phyloP scores from a whole-genome alignment of 2,888 invertebrate genomes.

The Gryllus longicercus region DNA sequence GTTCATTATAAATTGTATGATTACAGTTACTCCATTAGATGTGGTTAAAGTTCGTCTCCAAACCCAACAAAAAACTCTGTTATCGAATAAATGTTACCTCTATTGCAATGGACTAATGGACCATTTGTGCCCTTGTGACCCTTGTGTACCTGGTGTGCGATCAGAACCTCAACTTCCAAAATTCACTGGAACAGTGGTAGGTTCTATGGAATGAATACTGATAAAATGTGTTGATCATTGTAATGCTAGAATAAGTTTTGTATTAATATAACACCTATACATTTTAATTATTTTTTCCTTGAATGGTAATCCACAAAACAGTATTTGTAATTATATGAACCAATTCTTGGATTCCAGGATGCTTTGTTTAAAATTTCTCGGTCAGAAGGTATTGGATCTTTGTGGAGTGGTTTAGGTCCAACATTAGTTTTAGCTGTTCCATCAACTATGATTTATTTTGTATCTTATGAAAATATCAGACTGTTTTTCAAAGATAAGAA shows the following conservation, averaged over 20 bases:
- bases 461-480: constrained; percentile 88
- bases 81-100: constrained; percentile 84
- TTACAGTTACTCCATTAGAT: constrained; percentile 92
- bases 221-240: no score
- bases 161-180: constrained; percentile 47
- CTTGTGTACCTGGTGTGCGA: constrained; percentile 48
- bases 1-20: constrained; percentile 42
- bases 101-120: constrained; percentile 99
- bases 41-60: constrained; percentile 98
- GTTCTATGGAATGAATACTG: constrained; percentile 31
- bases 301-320: no score
- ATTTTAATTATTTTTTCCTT: background rate
- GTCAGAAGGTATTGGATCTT: constrained; percentile 80
- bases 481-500: constrained; percentile 54
- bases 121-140: constrained; percentile 79
- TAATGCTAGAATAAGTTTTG: background rate
- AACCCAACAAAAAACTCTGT: constrained; percentile 80
- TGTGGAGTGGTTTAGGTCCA: constrained; percentile 97
- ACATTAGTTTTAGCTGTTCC: constrained; percentile 94
- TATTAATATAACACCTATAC: background rate
- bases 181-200: constrained; percentile 64
- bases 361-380: constrained; percentile 90
- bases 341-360: constrained; percentile 61
- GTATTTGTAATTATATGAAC: no score
- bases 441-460: constrained; percentile 95